These are phyloP conservation scores for Myotis findleyi DNA, from an alignment of 2,797 vertebrate species.

Conservation along the genomic window DNA sequence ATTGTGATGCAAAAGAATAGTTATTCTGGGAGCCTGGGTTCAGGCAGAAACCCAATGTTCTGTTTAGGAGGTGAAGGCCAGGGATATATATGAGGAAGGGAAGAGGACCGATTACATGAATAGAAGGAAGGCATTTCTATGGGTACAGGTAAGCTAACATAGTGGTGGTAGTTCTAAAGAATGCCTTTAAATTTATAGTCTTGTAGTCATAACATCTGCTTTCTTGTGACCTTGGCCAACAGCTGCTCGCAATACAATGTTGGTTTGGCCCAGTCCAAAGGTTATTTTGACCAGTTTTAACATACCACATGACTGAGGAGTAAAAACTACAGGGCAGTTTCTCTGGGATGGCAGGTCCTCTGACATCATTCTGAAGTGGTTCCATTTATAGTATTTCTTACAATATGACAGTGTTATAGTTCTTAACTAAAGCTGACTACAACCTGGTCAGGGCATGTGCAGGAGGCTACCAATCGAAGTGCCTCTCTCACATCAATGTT, in stretches of 20 bases:
- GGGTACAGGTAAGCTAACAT: not conserved
- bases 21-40: not conserved
- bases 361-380: not conserved
- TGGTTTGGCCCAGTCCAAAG: not conserved
- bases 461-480: too few species aligned
- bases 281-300: not conserved
- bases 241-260: not conserved
- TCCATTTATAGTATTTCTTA: not conserved
- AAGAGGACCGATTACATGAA: not conserved
- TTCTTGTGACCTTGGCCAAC: not conserved
- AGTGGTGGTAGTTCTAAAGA: not conserved
- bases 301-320: too few species aligned
- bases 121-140: not conserved
- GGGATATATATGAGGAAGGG: not conserved
- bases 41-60: not conserved
- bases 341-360: not conserved
- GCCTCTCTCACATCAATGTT: too few species aligned
- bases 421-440: not conserved
- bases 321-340: not conserved
- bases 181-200: not conserved
- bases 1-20: not conserved
- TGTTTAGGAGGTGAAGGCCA: not conserved
- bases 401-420: not conserved
- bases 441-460: too few species aligned
- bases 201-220: not conserved